These are phyloP conservation scores for Erpornis zantholeuca DNA, from an alignment of 2,113 vertebrate genomes.

Conservation along the genomic window DNA sequence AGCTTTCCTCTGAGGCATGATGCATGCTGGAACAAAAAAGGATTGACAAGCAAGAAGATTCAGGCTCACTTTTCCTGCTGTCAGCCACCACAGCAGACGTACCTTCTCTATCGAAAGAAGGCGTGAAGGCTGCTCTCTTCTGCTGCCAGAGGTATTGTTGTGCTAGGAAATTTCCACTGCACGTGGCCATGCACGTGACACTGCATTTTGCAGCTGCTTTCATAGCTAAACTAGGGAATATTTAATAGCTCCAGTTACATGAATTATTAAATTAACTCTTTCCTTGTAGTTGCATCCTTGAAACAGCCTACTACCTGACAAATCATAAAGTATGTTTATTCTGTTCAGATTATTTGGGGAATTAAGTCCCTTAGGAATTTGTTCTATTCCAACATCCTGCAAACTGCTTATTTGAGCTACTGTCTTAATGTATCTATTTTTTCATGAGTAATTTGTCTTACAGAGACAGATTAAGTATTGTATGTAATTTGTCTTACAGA, in stretches of 20 bases:
- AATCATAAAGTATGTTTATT: not conserved
- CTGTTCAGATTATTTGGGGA: not conserved
- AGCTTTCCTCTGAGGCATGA: not conserved
- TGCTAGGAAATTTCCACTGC: constrained; percentile 30
- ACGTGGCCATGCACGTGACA: not conserved
- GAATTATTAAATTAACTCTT: not conserved
- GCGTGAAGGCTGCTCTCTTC: not conserved
- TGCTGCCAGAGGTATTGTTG: not conserved
- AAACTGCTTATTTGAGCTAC: not conserved
- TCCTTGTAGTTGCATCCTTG: not conserved
- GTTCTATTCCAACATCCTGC: not conserved
- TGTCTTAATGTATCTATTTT: not conserved
- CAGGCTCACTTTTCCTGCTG: not conserved
- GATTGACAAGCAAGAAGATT: not conserved
- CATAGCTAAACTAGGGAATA: not conserved
- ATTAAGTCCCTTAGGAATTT: not conserved
- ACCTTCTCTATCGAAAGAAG: not conserved
- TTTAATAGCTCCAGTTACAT: not conserved
- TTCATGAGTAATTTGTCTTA: not conserved
- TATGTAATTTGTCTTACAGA: not conserved
- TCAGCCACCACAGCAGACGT: not conserved
- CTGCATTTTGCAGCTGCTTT: not conserved
- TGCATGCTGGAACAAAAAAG: not conserved
- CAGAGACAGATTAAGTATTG: not conserved
- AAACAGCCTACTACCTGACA: not conserved